These are phyloP conservation scores for Oryzias sinensis DNA, from an alignment of 2,797 vertebrate genomes.

Conservation along the genomic window DNA sequence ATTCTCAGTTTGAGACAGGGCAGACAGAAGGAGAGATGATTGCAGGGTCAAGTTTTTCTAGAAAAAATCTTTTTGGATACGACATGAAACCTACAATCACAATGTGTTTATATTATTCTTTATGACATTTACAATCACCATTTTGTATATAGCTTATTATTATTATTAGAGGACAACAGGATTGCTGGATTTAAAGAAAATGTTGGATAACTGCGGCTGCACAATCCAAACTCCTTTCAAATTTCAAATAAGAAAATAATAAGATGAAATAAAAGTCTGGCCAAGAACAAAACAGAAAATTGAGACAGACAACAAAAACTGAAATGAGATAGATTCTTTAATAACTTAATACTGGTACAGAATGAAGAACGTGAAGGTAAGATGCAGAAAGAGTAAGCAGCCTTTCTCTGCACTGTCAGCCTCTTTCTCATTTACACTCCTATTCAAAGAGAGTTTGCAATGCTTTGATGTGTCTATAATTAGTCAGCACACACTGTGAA, in stretches of 20 bases:
- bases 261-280: conserved; percentile 50
- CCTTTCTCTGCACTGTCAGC: conserved; percentile 53
- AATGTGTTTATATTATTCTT: too few relatives aligned
- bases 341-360: conserved; percentile 39
- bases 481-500: conserved; percentile 78
- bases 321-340: conserved; percentile 33
- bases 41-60: conserved; percentile 5
- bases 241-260: conserved; percentile 38
- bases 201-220: conserved; percentile 22
- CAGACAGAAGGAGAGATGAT: conserved; percentile 14
- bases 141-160: neutral
- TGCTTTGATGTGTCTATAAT: conserved; percentile 83
- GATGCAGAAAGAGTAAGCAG: conserved; percentile 34
- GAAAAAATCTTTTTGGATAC: neutral
- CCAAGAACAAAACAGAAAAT: conserved; percentile 78
- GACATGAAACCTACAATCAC: neutral
- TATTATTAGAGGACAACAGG: conserved; percentile 11
- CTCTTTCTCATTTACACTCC: conserved; percentile 50
- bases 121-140: too few relatives aligned
- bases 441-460: conserved; percentile 77
- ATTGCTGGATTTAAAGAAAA: conserved; percentile 25
- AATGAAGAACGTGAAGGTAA: conserved; percentile 34
- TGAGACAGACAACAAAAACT: conserved; percentile 54
- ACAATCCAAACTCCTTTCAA: conserved; percentile 37
- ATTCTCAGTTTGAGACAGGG: conserved; percentile 27